Base-by-base conservation (phyloP, 2,888 invertebrate species). In the Polymixis flavicincta region DNA sequence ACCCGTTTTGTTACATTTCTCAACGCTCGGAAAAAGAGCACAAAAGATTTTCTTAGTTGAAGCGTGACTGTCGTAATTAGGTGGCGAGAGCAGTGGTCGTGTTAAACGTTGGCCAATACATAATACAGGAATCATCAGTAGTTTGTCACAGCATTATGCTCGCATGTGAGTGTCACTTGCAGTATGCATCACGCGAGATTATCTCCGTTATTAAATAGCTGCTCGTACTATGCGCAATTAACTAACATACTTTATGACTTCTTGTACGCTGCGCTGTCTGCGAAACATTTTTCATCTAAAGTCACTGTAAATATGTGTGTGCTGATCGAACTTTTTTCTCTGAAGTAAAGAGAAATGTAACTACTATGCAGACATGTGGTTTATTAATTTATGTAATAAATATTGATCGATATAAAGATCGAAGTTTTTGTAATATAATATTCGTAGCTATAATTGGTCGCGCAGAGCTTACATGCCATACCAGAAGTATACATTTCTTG, bases 31-130 rank as follows among this genome's bases (percentile, higher is more conserved):
- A 94, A 94, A 95, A 95, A 95, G 93, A 93, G 93, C 93, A 95
- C 95, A 95, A 95, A 95, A 95, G 95, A 93, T 93, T 95, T 95
- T 95, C 95, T 95, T 94, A 94, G 95, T 92, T 91, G 93, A 94
- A 95, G 95, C 96, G 95, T 96, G 96, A 96, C 96, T 93, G 93
- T 91, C 92, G 95, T 96, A 96, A 96, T 96, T 95, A 95, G 94
- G 93, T 94, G 95, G 92, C 93, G 92, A 92, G 92, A 92, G 92
- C 91, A 90, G 85, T 90, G 87, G 82, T 86, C 84, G 81, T 87
- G 88, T 82, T 87, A 87, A 85, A 85, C 85, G 88, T 82, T 86
- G 68, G 80, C 82, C 79, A 82, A 85, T 87, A 87, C 84, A 88
- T 85, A 85, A 85, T 80, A 76, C 85, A 75, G 76, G 83, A 84